Evolutionary conservation across 2,797 vertebrate genomes (phyloP).

Genomic region (Trachurus trachurus): DNA sequence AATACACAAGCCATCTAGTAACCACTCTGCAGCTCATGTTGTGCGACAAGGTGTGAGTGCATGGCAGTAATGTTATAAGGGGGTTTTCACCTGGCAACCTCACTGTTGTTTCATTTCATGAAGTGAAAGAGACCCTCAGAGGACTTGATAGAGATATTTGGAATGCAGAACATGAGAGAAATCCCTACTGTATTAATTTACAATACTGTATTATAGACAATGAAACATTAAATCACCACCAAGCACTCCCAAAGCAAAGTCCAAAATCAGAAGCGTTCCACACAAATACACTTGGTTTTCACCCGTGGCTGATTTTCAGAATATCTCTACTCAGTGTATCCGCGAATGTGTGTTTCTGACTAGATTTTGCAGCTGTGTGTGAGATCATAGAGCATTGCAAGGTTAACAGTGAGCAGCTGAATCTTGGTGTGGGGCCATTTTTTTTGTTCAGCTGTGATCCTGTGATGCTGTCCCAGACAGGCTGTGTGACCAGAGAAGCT

Average conservation of each 20-base stretch:
- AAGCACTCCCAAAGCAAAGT: neutral
- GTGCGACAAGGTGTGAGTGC: neutral
- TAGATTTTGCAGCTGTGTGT: neutral
- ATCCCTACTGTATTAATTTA: neutral
- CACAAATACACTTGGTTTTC: neutral
- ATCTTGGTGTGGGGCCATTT: slow-evolving; percentile 33
- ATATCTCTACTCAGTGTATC: neutral
- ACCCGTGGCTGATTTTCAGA: neutral
- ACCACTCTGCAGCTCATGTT: neutral
- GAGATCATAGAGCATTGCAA: slow-evolving; percentile 9
- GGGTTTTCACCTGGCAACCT: neutral
- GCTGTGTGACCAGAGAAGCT: slow-evolving; percentile 73
- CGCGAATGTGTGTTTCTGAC: neutral
- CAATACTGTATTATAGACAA: neutral
- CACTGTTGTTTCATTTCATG: neutral
- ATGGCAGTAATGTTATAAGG: neutral
- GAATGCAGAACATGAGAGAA: neutral
- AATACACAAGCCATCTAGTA: too few species aligned
- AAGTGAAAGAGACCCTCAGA: neutral
- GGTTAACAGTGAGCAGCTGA: slow-evolving; percentile 22
- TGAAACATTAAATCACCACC: neutral
- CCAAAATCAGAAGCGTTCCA: neutral
- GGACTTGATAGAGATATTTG: neutral
- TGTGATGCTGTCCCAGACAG: slow-evolving; percentile 58
- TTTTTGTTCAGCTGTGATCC: slow-evolving; percentile 46